Percentiles rank a stretch among this genome's conserved stretches.
Evolutionary conservation across 2,797 vertebrate species (phyloP).

Genomic region (Ctenochaetus hawaiiensis): DNA sequence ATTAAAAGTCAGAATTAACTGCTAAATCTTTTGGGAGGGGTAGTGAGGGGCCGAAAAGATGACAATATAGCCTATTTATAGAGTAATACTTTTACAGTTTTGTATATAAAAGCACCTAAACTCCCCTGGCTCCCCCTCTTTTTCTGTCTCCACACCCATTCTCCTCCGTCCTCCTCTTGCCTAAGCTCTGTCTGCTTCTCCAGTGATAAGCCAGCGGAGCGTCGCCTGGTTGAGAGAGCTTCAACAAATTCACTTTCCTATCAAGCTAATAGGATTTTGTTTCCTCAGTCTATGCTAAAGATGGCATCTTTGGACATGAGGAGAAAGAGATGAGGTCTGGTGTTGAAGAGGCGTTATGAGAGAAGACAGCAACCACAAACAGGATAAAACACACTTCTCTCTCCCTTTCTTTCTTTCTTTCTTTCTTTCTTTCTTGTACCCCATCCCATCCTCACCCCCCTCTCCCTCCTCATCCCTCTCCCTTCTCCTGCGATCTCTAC

Average conservation of each 20-base stretch:
- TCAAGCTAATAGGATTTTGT: slow-evolving; percentile 78
- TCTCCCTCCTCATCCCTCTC: background rate
- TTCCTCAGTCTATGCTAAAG: slow-evolving; percentile 58
- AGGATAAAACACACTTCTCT: slow-evolving; percentile 43
- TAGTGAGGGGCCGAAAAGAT: background rate
- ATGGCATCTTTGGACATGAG: slow-evolving; percentile 66
- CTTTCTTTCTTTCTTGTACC: background rate
- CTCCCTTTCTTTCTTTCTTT: too few relatives aligned
- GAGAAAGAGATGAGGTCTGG: slow-evolving; percentile 51
- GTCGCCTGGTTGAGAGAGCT: slow-evolving; percentile 64
- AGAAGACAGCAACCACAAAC: slow-evolving; percentile 61
- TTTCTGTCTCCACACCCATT: slow-evolving; percentile 28
- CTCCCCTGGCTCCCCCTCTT: background rate
- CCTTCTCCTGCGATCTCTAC: background rate
- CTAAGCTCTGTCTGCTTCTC: slow-evolving; percentile 72
- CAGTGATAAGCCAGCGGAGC: slow-evolving; percentile 74
- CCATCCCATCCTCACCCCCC: background rate
- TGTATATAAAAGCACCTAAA: slow-evolving; percentile 21
- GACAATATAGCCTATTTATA: slow-evolving; percentile 7
- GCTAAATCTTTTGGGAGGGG: too few relatives aligned
- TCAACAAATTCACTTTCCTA: slow-evolving; percentile 76
- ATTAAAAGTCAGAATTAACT: background rate
- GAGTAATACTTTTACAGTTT: background rate
- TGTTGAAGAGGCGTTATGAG: slow-evolving; percentile 53
- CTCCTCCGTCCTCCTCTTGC: slow-evolving; percentile 39